Evolutionary conservation across 1,140 invertebrate species (phyloP), one percentile per base, ranked within the genome.

Genomic region (Chymomyza costata): DNA sequence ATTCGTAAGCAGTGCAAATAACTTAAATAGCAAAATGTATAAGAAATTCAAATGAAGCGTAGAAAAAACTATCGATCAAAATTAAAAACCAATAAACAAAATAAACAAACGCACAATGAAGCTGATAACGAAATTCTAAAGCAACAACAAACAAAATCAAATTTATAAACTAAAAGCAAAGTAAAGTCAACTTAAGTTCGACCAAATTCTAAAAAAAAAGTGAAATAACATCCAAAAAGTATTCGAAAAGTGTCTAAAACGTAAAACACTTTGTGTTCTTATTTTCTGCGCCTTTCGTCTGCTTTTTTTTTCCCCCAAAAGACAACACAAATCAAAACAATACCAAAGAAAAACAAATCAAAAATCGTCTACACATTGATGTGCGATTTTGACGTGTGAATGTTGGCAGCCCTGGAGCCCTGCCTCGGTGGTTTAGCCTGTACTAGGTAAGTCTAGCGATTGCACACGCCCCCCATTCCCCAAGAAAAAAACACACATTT

Each of bases 341-440:
- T 31, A 10, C 50, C 39, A 15, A 50, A 46, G 17, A 31, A 52
- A 52, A 34, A 53, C 16, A 41, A 39, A 41, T n/a, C 49, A 67
- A 68, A 81, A 73, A 73, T 81, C 76, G 74, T 74, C 65, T 66
- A 69, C 63, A 70, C 50, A 65, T 81, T 64, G 55, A 83, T 83
- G 81, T 71, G 60, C 68, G 64, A 58, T 71, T 82, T 60, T 76
- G 71, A 44, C 57, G 73, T 71, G 80, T 85, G 84, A 85, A 85
- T 84, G 84, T 85, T 85, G 84, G 84, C 84, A 85, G 69, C 84
- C 80, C 83, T 85, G 84, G 84, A 85, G 84, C 84, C 73, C 64
- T 80, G 84, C 82, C 82, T 84, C 84, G 84, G 83, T 85, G 82
- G 80, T 84, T 84, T 84, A 82, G 84, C 83, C 78, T 85, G 84